Percentiles rank a stretch among this genome's conserved stretches.
Conservation (phyloP, 2,113 vertebrate species). For the Capreolus pygargus region DNA sequence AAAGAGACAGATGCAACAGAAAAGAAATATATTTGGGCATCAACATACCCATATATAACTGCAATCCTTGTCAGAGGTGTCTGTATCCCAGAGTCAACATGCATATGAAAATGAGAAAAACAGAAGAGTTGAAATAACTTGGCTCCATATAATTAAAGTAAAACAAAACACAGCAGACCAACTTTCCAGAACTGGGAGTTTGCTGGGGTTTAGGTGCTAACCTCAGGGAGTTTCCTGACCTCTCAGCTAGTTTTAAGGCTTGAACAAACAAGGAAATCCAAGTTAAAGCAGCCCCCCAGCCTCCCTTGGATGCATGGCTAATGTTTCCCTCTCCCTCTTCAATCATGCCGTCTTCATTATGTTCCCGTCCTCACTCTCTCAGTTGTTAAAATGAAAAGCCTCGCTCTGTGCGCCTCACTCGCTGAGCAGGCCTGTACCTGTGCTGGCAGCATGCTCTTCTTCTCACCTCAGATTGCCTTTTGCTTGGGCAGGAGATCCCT, state of each 20-base stretch:
- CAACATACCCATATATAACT: conserved; percentile 62
- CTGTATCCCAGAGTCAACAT: conserved; percentile 68
- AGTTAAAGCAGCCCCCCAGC: conserved; percentile 80
- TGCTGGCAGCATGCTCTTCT: conserved; percentile 89
- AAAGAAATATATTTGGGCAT: background rate
- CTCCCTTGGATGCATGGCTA: conserved; percentile 80
- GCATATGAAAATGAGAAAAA: conserved; percentile 74
- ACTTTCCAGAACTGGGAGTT: conserved; percentile 69
- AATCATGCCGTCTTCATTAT: conserved; percentile 91
- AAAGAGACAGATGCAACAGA: background rate
- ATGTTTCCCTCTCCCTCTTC: conserved; percentile 86
- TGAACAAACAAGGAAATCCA: conserved; percentile 75
- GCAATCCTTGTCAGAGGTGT: conserved; percentile 65
- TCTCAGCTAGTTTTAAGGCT: conserved; percentile 60
- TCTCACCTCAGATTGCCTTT: conserved; percentile 98
- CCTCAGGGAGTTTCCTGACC: conserved; percentile 53
- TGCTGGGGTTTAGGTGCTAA: conserved; percentile 53
- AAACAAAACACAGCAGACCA: conserved; percentile 65
- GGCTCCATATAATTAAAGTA: conserved; percentile 67
- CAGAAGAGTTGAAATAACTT: conserved; percentile 44
- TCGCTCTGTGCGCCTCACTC: conserved; percentile 81
- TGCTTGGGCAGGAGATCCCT: conserved; percentile 86
- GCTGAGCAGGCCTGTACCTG: conserved; percentile 98
- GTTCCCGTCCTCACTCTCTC: conserved; percentile 83
- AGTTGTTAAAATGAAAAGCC: conserved; percentile 94